These are phyloP conservation scores for Drosophila rellima DNA, from an alignment of 2,888 invertebrate species.

Conservation along the genomic window DNA sequence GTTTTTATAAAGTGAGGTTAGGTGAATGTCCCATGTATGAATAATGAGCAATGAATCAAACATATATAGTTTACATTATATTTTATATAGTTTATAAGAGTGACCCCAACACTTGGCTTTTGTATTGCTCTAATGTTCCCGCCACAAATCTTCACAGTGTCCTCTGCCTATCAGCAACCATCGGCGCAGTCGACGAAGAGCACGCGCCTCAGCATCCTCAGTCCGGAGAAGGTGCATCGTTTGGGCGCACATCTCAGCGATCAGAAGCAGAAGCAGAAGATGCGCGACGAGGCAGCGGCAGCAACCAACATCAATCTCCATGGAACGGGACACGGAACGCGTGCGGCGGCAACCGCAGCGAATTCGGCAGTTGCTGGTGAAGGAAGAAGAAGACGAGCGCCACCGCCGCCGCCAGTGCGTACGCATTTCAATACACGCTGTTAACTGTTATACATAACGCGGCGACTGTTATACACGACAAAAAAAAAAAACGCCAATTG, in stretches of 20 bases:
- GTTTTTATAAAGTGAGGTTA: too few species aligned
- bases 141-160: conserved; percentile 19
- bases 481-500: neutral
- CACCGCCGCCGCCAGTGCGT: conserved; percentile 73
- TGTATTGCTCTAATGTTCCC: too few species aligned
- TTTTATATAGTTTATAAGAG: too few species aligned
- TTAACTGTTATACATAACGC: conserved; percentile 44
- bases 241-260: conserved; percentile 82
- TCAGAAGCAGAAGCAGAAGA: conserved; percentile 83
- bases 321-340: conserved; percentile 18
- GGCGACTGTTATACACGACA: neutral
- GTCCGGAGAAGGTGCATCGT: conserved; percentile 85
- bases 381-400: conserved; percentile 73
- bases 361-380: conserved; percentile 1
- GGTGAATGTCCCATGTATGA: too few species aligned
- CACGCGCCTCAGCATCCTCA: conserved; percentile 82
- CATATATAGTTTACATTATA: too few species aligned
- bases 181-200: conserved; percentile 42
- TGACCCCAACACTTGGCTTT: too few species aligned
- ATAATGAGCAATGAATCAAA: too few species aligned
- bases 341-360: neutral
- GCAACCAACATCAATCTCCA: conserved; percentile 42
- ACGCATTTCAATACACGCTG: conserved; percentile 80
- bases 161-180: conserved; percentile 27
- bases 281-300: conserved; percentile 56